A percentile compares a stretch with the other conserved stretches of the same genome.
Evolutionary conservation across 2,888 invertebrate species (phyloP).

Genomic region (Crossocerus cetratus): DNA sequence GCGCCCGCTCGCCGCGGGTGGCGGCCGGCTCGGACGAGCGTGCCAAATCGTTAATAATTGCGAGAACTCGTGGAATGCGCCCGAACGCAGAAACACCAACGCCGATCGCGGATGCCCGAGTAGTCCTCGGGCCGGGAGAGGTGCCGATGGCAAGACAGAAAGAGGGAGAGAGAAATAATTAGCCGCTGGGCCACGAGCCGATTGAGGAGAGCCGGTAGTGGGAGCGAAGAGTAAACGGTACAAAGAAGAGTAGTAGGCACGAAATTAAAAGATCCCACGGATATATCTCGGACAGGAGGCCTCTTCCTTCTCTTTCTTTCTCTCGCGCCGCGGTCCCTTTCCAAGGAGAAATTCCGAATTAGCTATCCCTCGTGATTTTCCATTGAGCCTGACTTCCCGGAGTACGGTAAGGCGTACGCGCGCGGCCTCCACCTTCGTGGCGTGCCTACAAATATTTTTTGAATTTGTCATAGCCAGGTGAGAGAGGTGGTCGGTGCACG

Average conservation of each 20-base stretch:
- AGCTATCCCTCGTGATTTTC: conserved; percentile 60
- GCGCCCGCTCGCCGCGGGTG: conserved; percentile 36
- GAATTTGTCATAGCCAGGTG: conserved; percentile 74
- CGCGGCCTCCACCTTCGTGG: conserved; percentile 42
- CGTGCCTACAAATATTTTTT: conserved; percentile 60
- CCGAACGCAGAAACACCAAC: not conserved
- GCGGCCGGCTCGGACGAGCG: conserved; percentile 36
- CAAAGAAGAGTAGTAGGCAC: not conserved
- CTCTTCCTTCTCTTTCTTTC: too few relatives aligned
- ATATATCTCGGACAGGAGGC: not conserved
- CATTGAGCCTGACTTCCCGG: conserved; percentile 48
- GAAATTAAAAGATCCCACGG: not conserved
- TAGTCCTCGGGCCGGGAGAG: not conserved
- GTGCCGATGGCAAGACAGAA: too few relatives aligned
- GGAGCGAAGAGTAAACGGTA: not conserved
- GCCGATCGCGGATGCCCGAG: not conserved
- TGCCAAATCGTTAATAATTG: conserved; percentile 57
- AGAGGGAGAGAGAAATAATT: too few relatives aligned
- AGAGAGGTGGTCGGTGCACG: conserved; percentile 40
- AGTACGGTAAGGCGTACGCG: conserved; percentile 22
- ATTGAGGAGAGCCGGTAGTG: not conserved
- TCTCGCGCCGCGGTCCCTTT: not conserved
- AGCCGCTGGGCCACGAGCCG: not conserved
- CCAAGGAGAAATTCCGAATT: conserved; percentile 62
- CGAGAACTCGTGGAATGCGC: conserved; percentile 2